Base-by-base conservation (phyloP, 2,888 invertebrate genomes). In the Cactoblastis cactorum region DNA sequence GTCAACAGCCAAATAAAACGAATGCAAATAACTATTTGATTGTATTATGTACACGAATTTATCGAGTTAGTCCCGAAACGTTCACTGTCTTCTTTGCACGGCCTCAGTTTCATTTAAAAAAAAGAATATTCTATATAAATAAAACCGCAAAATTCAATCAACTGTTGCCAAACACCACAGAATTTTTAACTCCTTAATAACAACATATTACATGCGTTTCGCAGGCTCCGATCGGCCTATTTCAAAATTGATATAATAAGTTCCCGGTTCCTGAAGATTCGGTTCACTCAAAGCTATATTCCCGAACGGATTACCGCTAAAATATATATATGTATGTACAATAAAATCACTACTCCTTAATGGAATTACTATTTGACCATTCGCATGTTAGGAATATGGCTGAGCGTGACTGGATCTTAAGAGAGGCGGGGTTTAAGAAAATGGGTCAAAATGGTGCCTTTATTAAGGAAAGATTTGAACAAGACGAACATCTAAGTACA, bases 311-410 rank as follows among this genome's bases (percentile, higher is more conserved):
- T 22, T 22, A 41, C 9, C 28, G 6, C 43, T 43, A 43, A 41
- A 24, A 28, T 4, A 5, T 32, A 43, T 43, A 43, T 43, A 5
- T 32, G 28, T 43, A 43, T 43, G 12, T 43, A 43, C 43, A 43
- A 43, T 43, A 43, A 43, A 43, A 43, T 43, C 43, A 43, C 43
- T 43, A 43, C 43, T 43, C 28, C 43, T 15, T 28, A 43, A 17
- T 37, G 43, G 43, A 43, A 43, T 28, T 43, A 43, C 15, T 28
- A 28, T 15, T 17, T 9, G 15, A 15, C 17, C 28, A 28, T n/a
- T 28, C 28, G 15, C 28, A 28, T 28, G 28, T 17, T 43, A 32
- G 14, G 15, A 43, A 32, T 32, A 32, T 11, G 43, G 28, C 43
- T 32, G 1, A 43, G 3, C 28, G 43, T 15, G 28, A 43, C 2